These are phyloP conservation scores for Linepithema humile DNA, from an alignment of 1,140 invertebrate species.

Conservation along the genomic window DNA sequence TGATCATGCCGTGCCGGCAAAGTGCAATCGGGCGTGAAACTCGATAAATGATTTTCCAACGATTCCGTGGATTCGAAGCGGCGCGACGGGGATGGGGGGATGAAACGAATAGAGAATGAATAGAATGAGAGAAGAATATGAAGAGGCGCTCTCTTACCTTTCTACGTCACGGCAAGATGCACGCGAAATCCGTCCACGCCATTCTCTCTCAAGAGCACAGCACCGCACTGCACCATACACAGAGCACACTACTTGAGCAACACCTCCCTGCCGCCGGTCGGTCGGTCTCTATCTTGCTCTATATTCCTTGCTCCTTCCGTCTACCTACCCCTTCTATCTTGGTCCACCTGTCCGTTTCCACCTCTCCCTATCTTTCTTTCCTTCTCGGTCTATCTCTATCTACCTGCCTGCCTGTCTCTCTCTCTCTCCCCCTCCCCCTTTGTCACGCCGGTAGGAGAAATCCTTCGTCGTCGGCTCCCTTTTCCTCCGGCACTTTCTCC, in stretches of 20 bases:
- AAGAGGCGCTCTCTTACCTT: constrained; percentile 60
- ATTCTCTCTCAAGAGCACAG: constrained; percentile 70
- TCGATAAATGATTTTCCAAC: constrained; percentile 19
- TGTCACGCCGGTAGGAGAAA: constrained; percentile 65
- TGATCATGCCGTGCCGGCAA: constrained; percentile 41
- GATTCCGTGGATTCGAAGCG: background rate
- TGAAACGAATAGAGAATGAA: background rate
- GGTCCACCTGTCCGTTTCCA: constrained; percentile 34
- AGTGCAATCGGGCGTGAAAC: background rate
- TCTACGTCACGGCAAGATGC: constrained; percentile 69
- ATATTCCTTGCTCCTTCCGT: constrained; percentile 24
- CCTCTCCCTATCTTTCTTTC: constrained; percentile 6
- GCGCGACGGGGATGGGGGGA: background rate
- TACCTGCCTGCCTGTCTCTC: constrained; percentile 22
- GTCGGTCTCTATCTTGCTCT: constrained; percentile 49
- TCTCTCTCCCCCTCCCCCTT: constrained; percentile 50
- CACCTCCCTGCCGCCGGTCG: constrained; percentile 59
- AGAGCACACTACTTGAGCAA: constrained; percentile 67
- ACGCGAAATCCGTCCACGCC: constrained; percentile 72
- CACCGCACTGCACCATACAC: constrained; percentile 77
- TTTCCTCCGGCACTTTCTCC: constrained; percentile 64
- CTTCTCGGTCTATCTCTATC: constrained; percentile 7
- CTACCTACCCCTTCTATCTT: constrained; percentile 31
- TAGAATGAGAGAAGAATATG: background rate
- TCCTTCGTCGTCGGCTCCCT: constrained; percentile 56